Conservation (phyloP, 2,113 vertebrate species). For the Rutilus rutilus region DNA sequence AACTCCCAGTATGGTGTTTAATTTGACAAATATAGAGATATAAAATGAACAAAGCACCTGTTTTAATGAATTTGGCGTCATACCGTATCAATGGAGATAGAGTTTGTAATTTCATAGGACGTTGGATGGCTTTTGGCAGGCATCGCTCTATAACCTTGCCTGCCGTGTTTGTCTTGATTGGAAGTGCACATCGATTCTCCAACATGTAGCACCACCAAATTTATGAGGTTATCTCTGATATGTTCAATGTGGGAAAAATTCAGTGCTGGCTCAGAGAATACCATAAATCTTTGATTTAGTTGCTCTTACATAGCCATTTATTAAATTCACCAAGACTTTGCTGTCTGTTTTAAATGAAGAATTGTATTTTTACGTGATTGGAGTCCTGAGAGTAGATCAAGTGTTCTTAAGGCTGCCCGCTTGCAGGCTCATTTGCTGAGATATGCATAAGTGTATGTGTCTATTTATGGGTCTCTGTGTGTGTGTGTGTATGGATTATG, state of each 20-base stretch:
- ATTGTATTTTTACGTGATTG: not conserved
- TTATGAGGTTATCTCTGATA: conserved; percentile 34
- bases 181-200: not conserved
- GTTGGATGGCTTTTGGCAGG: conserved; percentile 28
- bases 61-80: conserved; percentile 29
- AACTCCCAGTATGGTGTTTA: not conserved
- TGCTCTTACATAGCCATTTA: conserved; percentile 19
- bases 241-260: conserved; percentile 20
- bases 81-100: conserved; percentile 6
- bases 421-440: not conserved
- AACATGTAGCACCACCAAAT: not conserved
- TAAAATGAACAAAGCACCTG: not conserved
- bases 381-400: not conserved
- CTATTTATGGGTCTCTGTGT: not conserved
- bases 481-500: not conserved
- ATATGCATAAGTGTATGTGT: conserved; percentile 1
- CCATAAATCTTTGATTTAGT: conserved; percentile 19
- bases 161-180: conserved; percentile 5
- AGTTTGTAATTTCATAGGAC: conserved; percentile 18
- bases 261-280: not conserved
- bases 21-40: not conserved
- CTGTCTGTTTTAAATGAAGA: conserved; percentile 2
- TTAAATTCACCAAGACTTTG: conserved; percentile 20
- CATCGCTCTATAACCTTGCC: not conserved
- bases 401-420: not conserved